phyloP scores from a whole-genome alignment of 2,797 vertebrate genomes.

The Helarctos malayanus region DNA sequence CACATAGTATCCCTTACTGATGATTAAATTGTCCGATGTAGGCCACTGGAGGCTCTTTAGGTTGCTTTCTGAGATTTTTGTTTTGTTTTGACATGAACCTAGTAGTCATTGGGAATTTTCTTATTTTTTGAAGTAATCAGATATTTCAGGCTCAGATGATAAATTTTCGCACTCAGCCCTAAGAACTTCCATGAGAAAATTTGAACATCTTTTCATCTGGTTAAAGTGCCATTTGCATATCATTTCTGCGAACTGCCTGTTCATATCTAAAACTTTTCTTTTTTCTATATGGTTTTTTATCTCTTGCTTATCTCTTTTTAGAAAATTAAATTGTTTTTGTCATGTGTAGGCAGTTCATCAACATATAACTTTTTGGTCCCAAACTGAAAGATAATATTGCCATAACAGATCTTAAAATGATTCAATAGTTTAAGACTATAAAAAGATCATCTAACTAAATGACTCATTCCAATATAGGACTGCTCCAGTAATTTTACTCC shows the following conservation, averaged over 20 bases:
- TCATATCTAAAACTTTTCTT: background rate
- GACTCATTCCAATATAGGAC: background rate
- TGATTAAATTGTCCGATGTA: background rate
- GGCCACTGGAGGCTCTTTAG: background rate
- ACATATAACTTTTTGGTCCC: background rate
- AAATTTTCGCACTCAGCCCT: background rate
- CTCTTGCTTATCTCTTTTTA: background rate
- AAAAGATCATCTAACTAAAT: background rate
- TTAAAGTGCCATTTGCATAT: background rate
- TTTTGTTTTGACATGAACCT: background rate
- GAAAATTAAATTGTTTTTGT: background rate
- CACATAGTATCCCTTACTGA: background rate
- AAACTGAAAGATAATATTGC: background rate
- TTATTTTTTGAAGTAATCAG: conserved; percentile 11
- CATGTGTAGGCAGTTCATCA: background rate
- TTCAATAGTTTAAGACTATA: background rate
- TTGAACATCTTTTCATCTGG: background rate
- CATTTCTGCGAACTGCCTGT: background rate
- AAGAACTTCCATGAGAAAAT: background rate
- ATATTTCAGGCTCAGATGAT: background rate
- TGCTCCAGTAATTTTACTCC: background rate
- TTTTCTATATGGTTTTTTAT: background rate
- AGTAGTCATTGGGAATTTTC: background rate
- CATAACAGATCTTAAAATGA: background rate
- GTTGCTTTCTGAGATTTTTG: conserved; percentile 5